These are phyloP conservation scores for Ceratotherium simum DNA, from an alignment of 2,113 vertebrate genomes.

Conservation along the genomic window DNA sequence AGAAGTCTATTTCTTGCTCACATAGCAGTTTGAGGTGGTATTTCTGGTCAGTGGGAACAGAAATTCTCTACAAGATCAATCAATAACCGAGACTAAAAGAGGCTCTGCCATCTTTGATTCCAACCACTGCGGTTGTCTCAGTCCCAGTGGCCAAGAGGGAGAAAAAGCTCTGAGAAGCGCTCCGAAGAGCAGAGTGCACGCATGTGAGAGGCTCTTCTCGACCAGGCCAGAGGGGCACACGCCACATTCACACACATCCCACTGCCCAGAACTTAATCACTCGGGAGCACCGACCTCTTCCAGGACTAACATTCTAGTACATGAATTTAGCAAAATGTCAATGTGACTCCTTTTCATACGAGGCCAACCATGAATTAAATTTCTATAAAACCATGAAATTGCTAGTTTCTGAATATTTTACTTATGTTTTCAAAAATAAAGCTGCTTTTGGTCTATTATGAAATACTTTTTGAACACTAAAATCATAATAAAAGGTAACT, in stretches of 20 bases:
- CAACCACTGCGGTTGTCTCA: not conserved
- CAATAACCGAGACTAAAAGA: not conserved
- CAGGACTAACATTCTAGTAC: not conserved
- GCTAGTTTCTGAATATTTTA: conserved; percentile 15
- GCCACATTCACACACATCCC: not conserved
- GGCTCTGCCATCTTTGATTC: not conserved
- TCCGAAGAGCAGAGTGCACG: not conserved
- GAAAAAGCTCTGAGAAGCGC: not conserved
- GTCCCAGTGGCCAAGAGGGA: not conserved
- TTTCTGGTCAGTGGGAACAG: not conserved
- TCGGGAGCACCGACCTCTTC: not conserved
- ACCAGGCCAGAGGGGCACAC: not conserved
- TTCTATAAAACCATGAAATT: conserved; percentile 20
- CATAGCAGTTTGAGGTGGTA: not conserved
- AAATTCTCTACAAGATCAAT: not conserved
- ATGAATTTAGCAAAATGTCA: not conserved
- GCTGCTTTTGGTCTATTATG: conserved; percentile 12
- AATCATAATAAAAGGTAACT: conserved; percentile 48
- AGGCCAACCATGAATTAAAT: not conserved
- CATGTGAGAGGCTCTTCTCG: not conserved
- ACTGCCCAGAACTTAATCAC: not conserved
- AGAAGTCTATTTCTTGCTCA: not conserved
- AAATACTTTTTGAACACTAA: conserved; percentile 36
- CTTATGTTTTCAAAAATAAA: conserved; percentile 25
- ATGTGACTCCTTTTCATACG: not conserved